Evolutionary conservation across 2,113 vertebrate species (phyloP), one percentile per base, ranked within the genome.

Genomic region (Tonatia bakeri): DNA sequence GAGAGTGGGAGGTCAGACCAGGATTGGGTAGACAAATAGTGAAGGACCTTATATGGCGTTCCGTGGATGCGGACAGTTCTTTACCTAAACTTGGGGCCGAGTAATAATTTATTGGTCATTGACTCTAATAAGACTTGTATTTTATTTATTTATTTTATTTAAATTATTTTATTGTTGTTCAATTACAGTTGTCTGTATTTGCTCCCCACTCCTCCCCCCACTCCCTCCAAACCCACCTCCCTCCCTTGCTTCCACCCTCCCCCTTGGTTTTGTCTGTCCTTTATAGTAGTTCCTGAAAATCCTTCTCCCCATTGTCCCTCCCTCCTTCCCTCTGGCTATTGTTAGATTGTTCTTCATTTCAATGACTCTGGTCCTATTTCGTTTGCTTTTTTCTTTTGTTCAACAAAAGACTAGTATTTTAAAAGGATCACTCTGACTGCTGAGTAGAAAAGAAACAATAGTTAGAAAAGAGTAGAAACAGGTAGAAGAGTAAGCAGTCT

Each of bases 381-480:
- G 50, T 52, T 52, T 52, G 4, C 50, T 52, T 52, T 52, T 52
- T 52, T 52, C 50, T 52, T 52, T 52, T 52, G 50, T 52, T 52
- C 50, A 52, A 52, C 15, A 17, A 52, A 15, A 79, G 69, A 70
- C 7, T 40, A 43, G 13, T 65, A 54, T 59, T 82, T 81, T 89
- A 52, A 86, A 93, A 77, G 28, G 1, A 47, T 67, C 16, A 10
- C 5, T 56, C 31, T 82, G 31, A n/a, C 12, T 33, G 4, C 24
- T 90, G 28, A 89, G 36, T 11, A 7, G 5, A 97, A 15, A 84
- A 70, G 38, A 87, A 75, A 28, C 9, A 19, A 82, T 26, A 43
- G 10, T 72, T 45, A 91, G 33, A 16, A 65, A 90, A 79, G 9
- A 12, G 11, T 22, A 33, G 52, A 90, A 72, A 91, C 0, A 56